These are phyloP conservation scores for Apodemia zela DNA, from an alignment of 2,888 invertebrate genomes.

Conservation along the genomic window DNA sequence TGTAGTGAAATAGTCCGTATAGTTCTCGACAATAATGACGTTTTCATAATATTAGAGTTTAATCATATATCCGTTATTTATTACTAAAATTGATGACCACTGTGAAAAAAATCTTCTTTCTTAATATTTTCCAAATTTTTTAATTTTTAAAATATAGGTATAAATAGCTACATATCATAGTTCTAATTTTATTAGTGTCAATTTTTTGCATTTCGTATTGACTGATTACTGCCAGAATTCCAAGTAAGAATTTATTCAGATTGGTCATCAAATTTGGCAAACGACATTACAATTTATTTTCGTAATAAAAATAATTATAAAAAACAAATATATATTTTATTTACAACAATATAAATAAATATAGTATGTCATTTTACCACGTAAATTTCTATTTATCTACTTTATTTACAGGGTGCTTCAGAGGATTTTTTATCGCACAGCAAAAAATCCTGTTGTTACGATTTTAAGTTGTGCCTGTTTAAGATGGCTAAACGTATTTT, in stretches of 20 bases:
- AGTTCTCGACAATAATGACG: no score
- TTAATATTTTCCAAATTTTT: not conserved
- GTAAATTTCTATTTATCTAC: not conserved
- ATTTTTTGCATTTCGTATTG: no score
- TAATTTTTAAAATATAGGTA: no score
- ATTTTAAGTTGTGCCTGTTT: no score
- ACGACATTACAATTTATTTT: not conserved
- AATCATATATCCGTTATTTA: not conserved
- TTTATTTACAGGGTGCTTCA: slow-evolving; percentile 1
- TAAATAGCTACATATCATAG: no score
- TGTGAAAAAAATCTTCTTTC: not conserved
- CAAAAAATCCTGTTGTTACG: no score
- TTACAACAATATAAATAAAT: slow-evolving; percentile 7
- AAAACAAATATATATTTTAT: slow-evolving; percentile 9
- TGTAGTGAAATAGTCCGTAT: no score
- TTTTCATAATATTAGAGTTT: no score
- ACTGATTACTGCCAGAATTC: not conserved
- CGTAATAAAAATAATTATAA: slow-evolving; percentile 6
- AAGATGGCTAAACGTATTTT: no score
- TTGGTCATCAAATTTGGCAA: not conserved
- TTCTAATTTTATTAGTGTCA: no score
- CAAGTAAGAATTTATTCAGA: not conserved
- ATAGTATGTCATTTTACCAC: not conserved
- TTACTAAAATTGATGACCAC: not conserved
- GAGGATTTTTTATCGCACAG: not conserved